Evolutionary conservation across 2,888 invertebrate genomes (phyloP).

Genomic region (Eudasyphora cyanicolor): DNA sequence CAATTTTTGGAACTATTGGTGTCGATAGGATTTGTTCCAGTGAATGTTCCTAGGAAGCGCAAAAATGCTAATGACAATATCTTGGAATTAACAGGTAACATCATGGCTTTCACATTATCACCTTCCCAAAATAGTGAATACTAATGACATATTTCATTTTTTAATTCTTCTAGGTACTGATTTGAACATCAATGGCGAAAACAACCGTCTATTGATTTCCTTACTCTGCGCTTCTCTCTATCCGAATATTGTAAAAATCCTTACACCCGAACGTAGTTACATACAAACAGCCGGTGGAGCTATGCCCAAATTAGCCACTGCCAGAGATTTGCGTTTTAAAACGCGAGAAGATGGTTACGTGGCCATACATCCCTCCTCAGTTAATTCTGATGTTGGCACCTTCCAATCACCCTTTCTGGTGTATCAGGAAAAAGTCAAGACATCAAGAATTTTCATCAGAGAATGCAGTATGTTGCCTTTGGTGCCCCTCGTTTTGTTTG

Average conservation of each 20-base stretch:
- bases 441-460: conserved; percentile 88
- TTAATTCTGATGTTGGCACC: conserved; percentile 84
- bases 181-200: conserved; percentile 88
- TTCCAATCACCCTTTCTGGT: conserved; percentile 89
- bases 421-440: conserved; percentile 91
- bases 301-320: conserved; percentile 85
- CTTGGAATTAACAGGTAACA: conserved; percentile 83
- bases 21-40: conserved; percentile 89
- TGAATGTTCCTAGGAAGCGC: conserved; percentile 82
- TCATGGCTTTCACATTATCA: too few species aligned
- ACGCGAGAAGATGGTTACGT: conserved; percentile 89
- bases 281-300: conserved; percentile 88
- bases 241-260: conserved; percentile 92
- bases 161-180: conserved; percentile 75
- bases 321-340: conserved; percentile 87
- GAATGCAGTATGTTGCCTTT: conserved; percentile 91
- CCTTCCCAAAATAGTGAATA: not conserved
- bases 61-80: conserved; percentile 82
- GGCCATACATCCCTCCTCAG: conserved; percentile 88
- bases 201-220: conserved; percentile 88
- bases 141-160: not conserved
- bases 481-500: conserved; percentile 86
- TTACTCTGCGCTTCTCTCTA: conserved; percentile 95
- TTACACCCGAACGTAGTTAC: conserved; percentile 89
- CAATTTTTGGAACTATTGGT: conserved; percentile 88